These are phyloP conservation scores for Aurelia sp. DNA, from an alignment of 30 jellyfish, hydroid and myxozoan species.

Conservation along the genomic window DNA sequence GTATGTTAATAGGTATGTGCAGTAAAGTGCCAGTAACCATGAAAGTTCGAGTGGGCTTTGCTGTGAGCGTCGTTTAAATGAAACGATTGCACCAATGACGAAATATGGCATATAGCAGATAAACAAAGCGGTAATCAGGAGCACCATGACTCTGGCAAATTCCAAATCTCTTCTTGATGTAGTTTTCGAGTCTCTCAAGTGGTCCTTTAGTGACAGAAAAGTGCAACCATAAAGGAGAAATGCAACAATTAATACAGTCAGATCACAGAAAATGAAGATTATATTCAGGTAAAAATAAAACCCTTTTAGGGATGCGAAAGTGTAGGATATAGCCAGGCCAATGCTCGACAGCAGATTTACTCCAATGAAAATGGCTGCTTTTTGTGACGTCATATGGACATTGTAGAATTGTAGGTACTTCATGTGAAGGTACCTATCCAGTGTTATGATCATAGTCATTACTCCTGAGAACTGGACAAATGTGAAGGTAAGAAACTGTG, in stretches of 20 bases:
- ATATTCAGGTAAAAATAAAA: conserved; percentile 29
- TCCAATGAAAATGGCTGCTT: conserved; percentile 26
- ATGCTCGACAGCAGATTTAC: conserved; percentile 37
- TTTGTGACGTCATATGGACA: conserved; percentile 32
- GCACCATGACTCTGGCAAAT: background rate
- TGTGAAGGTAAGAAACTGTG: conserved; percentile 38
- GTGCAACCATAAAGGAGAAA: background rate
- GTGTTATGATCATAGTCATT: conserved; percentile 51
- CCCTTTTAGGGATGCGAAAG: conserved; percentile 38
- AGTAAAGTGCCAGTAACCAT: conserved; percentile 29
- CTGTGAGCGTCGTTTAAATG: conserved; percentile 14
- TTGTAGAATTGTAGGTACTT: conserved; percentile 37
- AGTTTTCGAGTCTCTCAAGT: background rate
- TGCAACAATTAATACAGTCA: background rate
- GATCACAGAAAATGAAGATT: background rate
- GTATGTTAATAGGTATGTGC: conserved; percentile 57
- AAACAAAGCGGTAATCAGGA: background rate
- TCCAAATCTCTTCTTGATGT: background rate
- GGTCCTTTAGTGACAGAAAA: background rate
- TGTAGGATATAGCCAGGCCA: conserved; percentile 20
- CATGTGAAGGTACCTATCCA: conserved; percentile 63
- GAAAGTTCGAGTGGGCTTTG: conserved; percentile 24
- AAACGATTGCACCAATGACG: conserved; percentile 39
- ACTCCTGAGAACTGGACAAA: conserved; percentile 55
- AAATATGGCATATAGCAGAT: conserved; percentile 54